Conservation (phyloP, 2,797 vertebrate species). For the Chloroceryle amazona region DNA sequence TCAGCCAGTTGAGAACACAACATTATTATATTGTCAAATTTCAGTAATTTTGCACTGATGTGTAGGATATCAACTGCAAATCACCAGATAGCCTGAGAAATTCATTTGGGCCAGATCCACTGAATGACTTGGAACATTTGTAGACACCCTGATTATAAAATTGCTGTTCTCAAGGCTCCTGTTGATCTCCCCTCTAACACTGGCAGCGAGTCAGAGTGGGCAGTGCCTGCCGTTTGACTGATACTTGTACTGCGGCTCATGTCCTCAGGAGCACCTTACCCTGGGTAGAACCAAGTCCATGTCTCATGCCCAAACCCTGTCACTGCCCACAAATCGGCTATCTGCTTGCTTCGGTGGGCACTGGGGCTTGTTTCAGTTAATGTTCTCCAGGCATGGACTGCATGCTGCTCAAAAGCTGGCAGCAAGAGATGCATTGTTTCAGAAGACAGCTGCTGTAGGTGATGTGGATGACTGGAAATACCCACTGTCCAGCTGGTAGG, state of each 20-base stretch:
- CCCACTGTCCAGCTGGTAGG: not conserved
- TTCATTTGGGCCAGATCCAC: not conserved
- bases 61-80: not conserved
- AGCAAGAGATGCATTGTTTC: not conserved
- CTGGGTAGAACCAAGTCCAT: not conserved
- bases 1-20: not conserved
- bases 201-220: not conserved
- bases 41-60: conserved; percentile 7
- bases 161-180: not conserved
- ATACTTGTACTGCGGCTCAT: not conserved
- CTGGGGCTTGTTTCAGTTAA: not conserved
- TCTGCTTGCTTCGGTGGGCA: not conserved
- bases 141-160: not conserved
- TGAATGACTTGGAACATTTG: not conserved
- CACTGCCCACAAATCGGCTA: not conserved
- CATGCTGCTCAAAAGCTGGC: not conserved
- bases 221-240: not conserved
- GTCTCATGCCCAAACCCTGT: not conserved
- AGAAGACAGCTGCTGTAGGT: not conserved
- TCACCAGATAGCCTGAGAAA: conserved; percentile 7
- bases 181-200: not conserved
- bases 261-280: not conserved
- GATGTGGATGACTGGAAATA: not conserved
- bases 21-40: conserved; percentile 22
- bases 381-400: not conserved